These are phyloP conservation scores for Lamproptera curius DNA, from an alignment of 2,888 invertebrate genomes.

Conservation along the genomic window DNA sequence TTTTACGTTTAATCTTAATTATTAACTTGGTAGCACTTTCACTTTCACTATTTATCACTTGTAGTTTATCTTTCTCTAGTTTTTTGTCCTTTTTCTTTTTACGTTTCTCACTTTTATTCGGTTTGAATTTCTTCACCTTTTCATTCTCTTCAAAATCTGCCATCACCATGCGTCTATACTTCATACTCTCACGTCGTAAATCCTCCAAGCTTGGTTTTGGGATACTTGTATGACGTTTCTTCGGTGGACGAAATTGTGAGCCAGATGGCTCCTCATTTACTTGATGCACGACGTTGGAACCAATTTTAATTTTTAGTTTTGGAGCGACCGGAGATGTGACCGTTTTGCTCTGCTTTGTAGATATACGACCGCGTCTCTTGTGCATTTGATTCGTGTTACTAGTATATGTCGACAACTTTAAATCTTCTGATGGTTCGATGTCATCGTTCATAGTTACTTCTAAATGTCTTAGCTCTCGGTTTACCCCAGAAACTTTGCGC, in stretches of 20 bases:
- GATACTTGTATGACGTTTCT: conserved; percentile 83
- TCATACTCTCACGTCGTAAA: conserved; percentile 91
- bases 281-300: conserved; percentile 77
- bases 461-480: conserved; percentile 81
- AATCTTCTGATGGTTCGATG: conserved; percentile 61
- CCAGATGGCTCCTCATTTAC: conserved; percentile 67
- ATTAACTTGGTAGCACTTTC: conserved; percentile 86
- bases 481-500: conserved; percentile 72
- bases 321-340: conserved; percentile 70
- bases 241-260: conserved; percentile 84
- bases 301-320: conserved; percentile 88
- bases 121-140: conserved; percentile 66
- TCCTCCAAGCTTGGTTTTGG: conserved; percentile 88
- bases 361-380: conserved; percentile 53
- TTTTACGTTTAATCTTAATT: conserved; percentile 82
- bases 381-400: conserved; percentile 38
- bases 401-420: conserved; percentile 46
- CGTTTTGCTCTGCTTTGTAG: conserved; percentile 43
- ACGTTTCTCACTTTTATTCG: conserved; percentile 59
- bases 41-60: conserved; percentile 68
- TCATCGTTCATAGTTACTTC: conserved; percentile 79
- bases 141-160: conserved; percentile 88
- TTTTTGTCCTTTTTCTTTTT: conserved; percentile 76
- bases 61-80: conserved; percentile 75
- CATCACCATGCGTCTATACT: conserved; percentile 90